Conservation (phyloP, 2,113 vertebrate species). For the Colius striatus region DNA sequence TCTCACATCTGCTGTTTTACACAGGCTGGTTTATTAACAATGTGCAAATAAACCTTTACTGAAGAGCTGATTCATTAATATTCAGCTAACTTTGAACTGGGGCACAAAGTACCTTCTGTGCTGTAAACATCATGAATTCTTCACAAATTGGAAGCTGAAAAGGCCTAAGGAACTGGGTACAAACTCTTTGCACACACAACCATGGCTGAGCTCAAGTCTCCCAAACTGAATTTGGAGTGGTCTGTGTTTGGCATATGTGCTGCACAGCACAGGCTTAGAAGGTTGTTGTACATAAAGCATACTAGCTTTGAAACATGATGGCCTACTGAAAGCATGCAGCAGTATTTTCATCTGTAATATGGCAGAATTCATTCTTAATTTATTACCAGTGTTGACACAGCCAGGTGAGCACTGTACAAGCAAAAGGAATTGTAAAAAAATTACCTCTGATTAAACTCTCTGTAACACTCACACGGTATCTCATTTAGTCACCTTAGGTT, state of each 20-base stretch:
- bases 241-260: constrained; percentile 69
- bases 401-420: constrained; percentile 78
- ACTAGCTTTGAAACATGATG: constrained; percentile 69
- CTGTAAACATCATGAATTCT: constrained; percentile 83
- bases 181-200: constrained; percentile 66
- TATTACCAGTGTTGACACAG: constrained; percentile 81
- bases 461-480: constrained; percentile 66
- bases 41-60: constrained; percentile 81
- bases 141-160: constrained; percentile 75
- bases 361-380: constrained; percentile 71
- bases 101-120: constrained; percentile 82
- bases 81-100: constrained; percentile 76
- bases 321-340: constrained; percentile 81
- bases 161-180: constrained; percentile 63
- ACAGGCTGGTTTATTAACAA: constrained; percentile 78
- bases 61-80: constrained; percentile 69
- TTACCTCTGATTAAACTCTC: constrained; percentile 75
- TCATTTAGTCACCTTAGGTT: constrained; percentile 77
- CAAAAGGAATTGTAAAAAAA: constrained; percentile 74
- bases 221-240: constrained; percentile 65
- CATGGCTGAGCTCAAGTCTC: constrained; percentile 70
- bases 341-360: constrained; percentile 65
- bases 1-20: constrained; percentile 66
- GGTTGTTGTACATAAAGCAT: constrained; percentile 67
- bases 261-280: constrained; percentile 66